Percentiles rank a stretch among this genome's conserved stretches.
phyloP scores from a whole-genome alignment of 2,888 invertebrate genomes.

The Hybos culiciformis region DNA sequence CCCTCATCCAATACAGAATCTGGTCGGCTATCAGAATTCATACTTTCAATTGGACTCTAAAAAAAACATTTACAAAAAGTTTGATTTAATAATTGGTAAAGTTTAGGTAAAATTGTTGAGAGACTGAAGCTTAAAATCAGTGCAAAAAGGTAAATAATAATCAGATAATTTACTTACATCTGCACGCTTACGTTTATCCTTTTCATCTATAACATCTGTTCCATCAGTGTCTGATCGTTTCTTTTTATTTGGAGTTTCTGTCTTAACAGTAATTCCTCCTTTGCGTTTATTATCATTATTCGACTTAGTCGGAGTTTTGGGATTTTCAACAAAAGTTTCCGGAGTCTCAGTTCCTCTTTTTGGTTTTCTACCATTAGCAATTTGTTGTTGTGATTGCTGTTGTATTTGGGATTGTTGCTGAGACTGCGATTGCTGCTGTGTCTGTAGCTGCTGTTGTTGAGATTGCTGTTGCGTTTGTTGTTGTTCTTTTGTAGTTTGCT shows the following conservation, averaged over 20 bases:
- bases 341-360: conserved; percentile 48
- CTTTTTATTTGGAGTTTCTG: conserved; percentile 43
- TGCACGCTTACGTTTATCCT: conserved; percentile 41
- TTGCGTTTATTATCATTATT: conserved; percentile 30
- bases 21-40: conserved; percentile 61
- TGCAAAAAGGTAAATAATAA: not conserved
- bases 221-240: conserved; percentile 39
- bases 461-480: conserved; percentile 20
- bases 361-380: conserved; percentile 39
- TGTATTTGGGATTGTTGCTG: conserved; percentile 17
- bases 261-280: conserved; percentile 31
- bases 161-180: conserved; percentile 22
- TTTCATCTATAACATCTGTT: conserved; percentile 35
- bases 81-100: too few relatives aligned
- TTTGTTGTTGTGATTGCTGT: conserved; percentile 23
- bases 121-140: too few relatives aligned
- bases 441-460: conserved; percentile 29
- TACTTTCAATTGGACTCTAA: conserved; percentile 67
- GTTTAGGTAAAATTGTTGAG: too few relatives aligned
- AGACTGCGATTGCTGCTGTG: conserved; percentile 16
- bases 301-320: conserved; percentile 42
- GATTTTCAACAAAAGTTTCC: conserved; percentile 29
- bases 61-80: conserved; percentile 1
- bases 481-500: conserved; percentile 56
- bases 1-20: conserved; percentile 62